Base-by-base conservation (phyloP, 2,113 vertebrate species). In the Lepisosteus oculatus region DNA sequence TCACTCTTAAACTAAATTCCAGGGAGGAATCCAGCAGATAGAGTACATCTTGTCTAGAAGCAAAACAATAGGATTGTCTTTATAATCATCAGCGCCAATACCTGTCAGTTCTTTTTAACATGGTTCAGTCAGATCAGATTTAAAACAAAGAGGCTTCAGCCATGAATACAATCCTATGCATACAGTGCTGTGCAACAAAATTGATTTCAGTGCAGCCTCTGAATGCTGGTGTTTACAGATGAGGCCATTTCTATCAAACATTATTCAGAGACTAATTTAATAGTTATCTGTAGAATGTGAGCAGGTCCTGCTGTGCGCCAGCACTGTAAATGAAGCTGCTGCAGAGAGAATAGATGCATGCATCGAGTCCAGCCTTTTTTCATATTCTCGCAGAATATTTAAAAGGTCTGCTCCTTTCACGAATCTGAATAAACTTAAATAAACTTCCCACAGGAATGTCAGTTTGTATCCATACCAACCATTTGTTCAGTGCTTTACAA, bases 221-320 rank as follows among this genome's bases (percentile, higher is more conserved):
- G 43, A 67, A n/a, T 11, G 63, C 12, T 29, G 12, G 67, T 65
- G 47, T 76, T 67, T 57, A 29, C 69, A 43, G 51, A 13, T 15
- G 45, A 54, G 51, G 71, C n/a, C 11, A 47, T 13, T 55, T 62
- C 61, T 17, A 44, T 54, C 59, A 67, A 71, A 71, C 45, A 67
- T 51, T 57, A 75, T 15, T 70, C 64, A 68, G 55, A 72, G 47
- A 65, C 12, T 55, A 71, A 61, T 71, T 65, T 41, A 55, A 69
- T 14, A 66, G 66, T 57, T 7, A 67, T 72, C 65, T 54, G 29
- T 61, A 29, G 41, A 43, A 17, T n/a, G 43, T 65, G 17, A 71
- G 45, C 41, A 9, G 43, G 43, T 55, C 61, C 56, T 67, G 54
- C 14, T 67, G 5, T 51, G n/a, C 57, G 55, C 41, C 47, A 8